phyloP scores from a whole-genome alignment of 1,140 invertebrate species.

The Drosophila albomicans region DNA sequence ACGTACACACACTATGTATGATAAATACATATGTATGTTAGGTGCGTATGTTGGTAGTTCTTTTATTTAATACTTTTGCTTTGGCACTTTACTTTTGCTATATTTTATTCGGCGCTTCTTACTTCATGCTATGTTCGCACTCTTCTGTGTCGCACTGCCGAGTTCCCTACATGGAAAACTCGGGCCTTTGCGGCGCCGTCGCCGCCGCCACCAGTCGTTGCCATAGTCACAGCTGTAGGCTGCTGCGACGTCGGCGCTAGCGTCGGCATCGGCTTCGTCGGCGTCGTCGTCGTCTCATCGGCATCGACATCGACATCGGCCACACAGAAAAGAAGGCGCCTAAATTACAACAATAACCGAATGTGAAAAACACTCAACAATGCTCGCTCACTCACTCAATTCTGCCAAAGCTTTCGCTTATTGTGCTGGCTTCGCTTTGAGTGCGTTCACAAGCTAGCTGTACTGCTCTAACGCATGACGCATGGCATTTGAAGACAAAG shows the following conservation, averaged over 20 bases:
- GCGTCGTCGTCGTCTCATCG: conserved; percentile 36
- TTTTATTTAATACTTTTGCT: conserved; percentile 67
- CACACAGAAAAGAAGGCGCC: conserved; percentile 35
- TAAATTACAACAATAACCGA: conserved; percentile 60
- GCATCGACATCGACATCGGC: conserved; percentile 25
- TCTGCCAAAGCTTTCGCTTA: conserved; percentile 14
- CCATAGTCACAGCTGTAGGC: conserved; percentile 29
- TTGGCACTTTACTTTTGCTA: conserved; percentile 73
- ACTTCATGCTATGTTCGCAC: conserved; percentile 82
- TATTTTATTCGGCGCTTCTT: conserved; percentile 78
- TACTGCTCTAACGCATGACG: conserved; percentile 45
- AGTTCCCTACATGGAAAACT: conserved; percentile 80
- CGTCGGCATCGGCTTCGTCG: conserved; percentile 15
- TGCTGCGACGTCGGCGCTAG: conserved; percentile 21
- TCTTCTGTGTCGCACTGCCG: conserved; percentile 79
- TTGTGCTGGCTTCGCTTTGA: conserved; percentile 26
- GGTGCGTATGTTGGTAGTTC: conserved; percentile 24
- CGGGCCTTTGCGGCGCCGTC: conserved; percentile 37
- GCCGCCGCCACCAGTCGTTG: conserved; percentile 15
- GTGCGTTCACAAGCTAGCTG: conserved; percentile 29
- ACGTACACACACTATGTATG: neutral
- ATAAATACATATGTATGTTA: neutral
- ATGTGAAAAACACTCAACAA: conserved; percentile 29
- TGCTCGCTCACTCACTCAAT: neutral
- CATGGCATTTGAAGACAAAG: neutral